A percentile compares a stretch with the other conserved stretches of the same genome.
phyloP scores from a whole-genome alignment of 2,888 invertebrate species.

The Patella depressa region DNA sequence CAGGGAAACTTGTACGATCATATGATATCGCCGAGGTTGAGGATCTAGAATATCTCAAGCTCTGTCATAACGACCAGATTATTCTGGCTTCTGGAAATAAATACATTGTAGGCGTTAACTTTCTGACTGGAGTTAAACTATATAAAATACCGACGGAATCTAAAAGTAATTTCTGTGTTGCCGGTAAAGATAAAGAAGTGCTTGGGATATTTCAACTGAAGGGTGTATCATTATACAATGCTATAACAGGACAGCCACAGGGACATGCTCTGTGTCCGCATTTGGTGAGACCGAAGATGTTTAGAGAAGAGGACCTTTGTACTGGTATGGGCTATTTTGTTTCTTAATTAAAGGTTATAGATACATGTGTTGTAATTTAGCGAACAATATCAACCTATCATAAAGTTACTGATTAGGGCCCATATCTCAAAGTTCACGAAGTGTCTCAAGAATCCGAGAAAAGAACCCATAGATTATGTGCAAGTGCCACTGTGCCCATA shows the following conservation, averaged over 20 bases:
- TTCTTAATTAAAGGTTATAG: too few relatives aligned
- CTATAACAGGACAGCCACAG: not conserved
- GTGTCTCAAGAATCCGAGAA: too few relatives aligned
- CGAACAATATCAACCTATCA: too few relatives aligned
- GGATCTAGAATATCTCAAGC: conserved; percentile 20
- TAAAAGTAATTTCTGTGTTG: conserved; percentile 13
- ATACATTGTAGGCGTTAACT: not conserved
- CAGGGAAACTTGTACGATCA: conserved; percentile 39
- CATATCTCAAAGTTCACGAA: too few relatives aligned
- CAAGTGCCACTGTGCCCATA: too few relatives aligned
- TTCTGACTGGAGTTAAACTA: conserved; percentile 13
- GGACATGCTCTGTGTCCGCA: not conserved
- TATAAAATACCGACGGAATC: conserved; percentile 5
- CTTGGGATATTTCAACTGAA: not conserved
- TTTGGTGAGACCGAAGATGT: not conserved
- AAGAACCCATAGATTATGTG: too few relatives aligned
- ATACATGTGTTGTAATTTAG: too few relatives aligned
- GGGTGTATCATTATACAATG: conserved; percentile 14
- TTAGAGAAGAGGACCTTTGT: too few relatives aligned
- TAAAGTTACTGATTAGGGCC: too few relatives aligned
- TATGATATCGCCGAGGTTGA: conserved; percentile 45
- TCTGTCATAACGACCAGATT: conserved; percentile 15
- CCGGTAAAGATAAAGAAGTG: conserved; percentile 14
- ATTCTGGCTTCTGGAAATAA: conserved; percentile 6
- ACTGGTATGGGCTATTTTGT: too few relatives aligned